phyloP scores from a whole-genome alignment of 2,888 invertebrate species.

The Lasioglossum morio region DNA sequence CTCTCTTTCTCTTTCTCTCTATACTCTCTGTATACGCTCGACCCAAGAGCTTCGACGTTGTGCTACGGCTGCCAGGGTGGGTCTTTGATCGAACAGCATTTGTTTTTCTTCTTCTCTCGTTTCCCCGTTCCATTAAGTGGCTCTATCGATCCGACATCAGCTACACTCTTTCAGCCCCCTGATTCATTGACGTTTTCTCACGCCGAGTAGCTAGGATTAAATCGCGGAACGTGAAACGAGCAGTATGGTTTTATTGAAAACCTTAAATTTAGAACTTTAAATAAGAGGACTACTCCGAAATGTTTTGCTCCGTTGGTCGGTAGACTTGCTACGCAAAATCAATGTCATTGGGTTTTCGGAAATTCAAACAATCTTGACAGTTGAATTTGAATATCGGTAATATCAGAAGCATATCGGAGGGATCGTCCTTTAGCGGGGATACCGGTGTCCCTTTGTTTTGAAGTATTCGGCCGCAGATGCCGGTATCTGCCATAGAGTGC shows the following conservation, averaged over 20 bases:
- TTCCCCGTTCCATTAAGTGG: slow-evolving; percentile 16
- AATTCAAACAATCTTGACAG: neutral
- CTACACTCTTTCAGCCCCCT: neutral
- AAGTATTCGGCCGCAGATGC: slow-evolving; percentile 43
- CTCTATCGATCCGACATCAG: slow-evolving; percentile 46
- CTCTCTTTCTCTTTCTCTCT: neutral
- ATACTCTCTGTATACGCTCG: neutral
- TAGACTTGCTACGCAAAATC: neutral
- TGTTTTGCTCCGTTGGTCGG: neutral
- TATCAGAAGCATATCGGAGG: neutral
- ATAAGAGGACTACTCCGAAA: neutral
- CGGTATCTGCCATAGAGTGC: slow-evolving; percentile 60
- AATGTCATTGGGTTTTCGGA: neutral
- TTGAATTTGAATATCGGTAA: neutral
- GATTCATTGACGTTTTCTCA: neutral
- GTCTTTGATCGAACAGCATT: slow-evolving; percentile 50
- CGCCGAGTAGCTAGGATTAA: too few relatives aligned
- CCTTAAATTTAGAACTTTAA: too few relatives aligned
- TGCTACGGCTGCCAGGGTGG: slow-evolving; percentile 55
- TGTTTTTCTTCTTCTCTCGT: slow-evolving; percentile 30
- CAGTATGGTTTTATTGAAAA: neutral
- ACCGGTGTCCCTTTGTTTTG: slow-evolving; percentile 55
- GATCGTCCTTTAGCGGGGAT: neutral
- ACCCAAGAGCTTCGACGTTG: slow-evolving; percentile 36
- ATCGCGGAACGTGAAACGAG: neutral